Evolutionary conservation across 35 echinoderm and acorn worm genomes (phyloP), one percentile per base, ranked within the genome.

Genomic region (Apostichopus japonicus): DNA sequence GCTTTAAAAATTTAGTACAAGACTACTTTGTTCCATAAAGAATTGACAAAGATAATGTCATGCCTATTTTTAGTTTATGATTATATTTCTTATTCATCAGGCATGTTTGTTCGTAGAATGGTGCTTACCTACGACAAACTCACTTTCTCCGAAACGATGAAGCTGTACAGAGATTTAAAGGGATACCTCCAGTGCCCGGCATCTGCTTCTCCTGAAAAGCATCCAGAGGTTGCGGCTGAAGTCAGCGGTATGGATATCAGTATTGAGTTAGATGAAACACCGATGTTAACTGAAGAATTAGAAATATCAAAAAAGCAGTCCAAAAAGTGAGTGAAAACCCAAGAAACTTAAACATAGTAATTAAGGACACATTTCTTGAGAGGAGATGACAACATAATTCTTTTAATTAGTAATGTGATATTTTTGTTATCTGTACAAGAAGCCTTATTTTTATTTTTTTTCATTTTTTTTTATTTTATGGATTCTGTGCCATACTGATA

Each of bases 61-160:
- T 44, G 33, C 33, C 33, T 44, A 4, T 44, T 44, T 4, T 33
- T 1, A 33, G 27, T 33, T 33, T 17, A 8, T 23, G 77, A 44
- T 44, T 0, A 17, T 4, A 44, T 44, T 44, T 44, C 33, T 44
- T 24, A 13, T 9, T 57, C 86, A 23, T 14, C 84, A 99, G 97
- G 97, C 55, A 94, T 99, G 78, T 99, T 99, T 86, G 73, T 99
- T 6, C 90, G 95, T 10, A 78, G 95, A 65, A 99, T 99, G 95
- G 90, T 99, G 14, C 80, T 99, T 4, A 90, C 95, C 10, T 99
- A 96, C 70, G 97, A 99, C 78, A 96, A 99, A 76, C 92, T 99
- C 19, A 96, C 95, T 4, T 99, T 99, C 78, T 93, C 92, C 55
- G 91, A 96, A 55, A 92, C 93, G 4, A 95, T 92, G 61, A 93